Evolutionary conservation across 2,113 vertebrate species (phyloP), one percentile per base, ranked within the genome.

Genomic region (Calidris pygmaea): DNA sequence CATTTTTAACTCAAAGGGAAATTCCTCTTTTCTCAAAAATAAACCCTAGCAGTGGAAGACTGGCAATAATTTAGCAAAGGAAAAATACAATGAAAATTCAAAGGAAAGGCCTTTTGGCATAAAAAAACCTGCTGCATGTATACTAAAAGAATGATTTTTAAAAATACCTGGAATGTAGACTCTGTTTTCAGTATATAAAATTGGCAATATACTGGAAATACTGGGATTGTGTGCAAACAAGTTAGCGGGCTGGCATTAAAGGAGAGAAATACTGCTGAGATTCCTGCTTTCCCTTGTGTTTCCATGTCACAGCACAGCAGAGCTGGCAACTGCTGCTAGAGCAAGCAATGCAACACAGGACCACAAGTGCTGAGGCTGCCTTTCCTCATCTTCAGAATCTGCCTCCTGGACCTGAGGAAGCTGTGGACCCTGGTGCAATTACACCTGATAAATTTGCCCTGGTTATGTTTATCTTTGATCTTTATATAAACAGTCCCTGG

Each of bases 381-480:
- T 79, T 48, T 74, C 53, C 84, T 39, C n/a, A 55, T 47, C 45
- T 53, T 53, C 56, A 76, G 56, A 43, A 32, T 23, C 37, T 34
- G 56, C 43, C 66, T 85, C 48, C 26, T 29, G 8, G 30, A 27
- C 53, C 62, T 32, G 2, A 6, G 59, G 45, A n/a, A 93, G 30
- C 60, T 67, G 5, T 6, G 60, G n/a, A 59, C 86, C 45, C 55
- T 18, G 67, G 32, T 67, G 65, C 89, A 92, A 92, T 92, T 78
- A 93, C 55, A 85, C 55, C 55, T 84, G 83, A 17, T 58, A 55
- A 7, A 7, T 89, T 50, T 90, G 52, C 86, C 60, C 80, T 87
- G 81, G 43, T 94, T 89, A 91, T 65, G 53, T 75, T 23, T 22
- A 68, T 73, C 89, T 95, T 96, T 97, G 94, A 96, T 92, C 93